phyloP scores from a whole-genome alignment of 1,140 invertebrate species.

The Sycophaga agraensis region DNA sequence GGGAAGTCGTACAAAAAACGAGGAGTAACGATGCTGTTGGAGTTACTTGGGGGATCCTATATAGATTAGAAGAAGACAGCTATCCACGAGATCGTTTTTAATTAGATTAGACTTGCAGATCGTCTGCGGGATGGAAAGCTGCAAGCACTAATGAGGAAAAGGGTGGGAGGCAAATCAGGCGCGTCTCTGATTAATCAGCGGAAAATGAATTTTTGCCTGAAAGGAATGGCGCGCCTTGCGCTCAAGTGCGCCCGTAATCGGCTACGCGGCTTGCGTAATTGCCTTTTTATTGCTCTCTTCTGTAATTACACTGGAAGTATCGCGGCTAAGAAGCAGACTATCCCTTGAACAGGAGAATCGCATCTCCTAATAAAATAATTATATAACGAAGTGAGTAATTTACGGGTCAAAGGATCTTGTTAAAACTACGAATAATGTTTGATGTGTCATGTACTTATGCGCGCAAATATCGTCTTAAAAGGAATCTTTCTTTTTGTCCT shows the following conservation, averaged over 20 bases:
- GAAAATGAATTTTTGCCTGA: slow-evolving; percentile 1
- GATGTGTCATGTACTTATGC: too few species aligned
- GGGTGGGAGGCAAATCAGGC: neutral
- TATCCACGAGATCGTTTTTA: slow-evolving; percentile 5
- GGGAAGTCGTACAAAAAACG: too few species aligned
- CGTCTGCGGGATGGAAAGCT: neutral
- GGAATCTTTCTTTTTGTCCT: too few species aligned
- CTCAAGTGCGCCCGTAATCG: neutral
- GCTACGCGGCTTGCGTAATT: neutral
- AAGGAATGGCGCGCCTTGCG: too few species aligned
- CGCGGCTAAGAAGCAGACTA: too few species aligned
- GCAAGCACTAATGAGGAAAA: neutral
- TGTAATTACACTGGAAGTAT: slow-evolving; percentile 5
- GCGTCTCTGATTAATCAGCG: neutral
- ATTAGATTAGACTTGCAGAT: slow-evolving; percentile 27
- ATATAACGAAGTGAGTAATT: too few species aligned
- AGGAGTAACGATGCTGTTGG: neutral
- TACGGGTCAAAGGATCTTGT: too few species aligned
- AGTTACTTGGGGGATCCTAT: neutral
- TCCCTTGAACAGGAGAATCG: too few species aligned
- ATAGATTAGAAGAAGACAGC: neutral
- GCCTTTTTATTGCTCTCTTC: neutral
- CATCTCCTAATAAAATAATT: too few species aligned
- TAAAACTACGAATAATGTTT: too few species aligned
- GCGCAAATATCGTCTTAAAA: too few species aligned